Evolutionary conservation across 2,888 invertebrate species (phyloP).

Genomic region (Bursaphelenchus okinawaensis): DNA sequence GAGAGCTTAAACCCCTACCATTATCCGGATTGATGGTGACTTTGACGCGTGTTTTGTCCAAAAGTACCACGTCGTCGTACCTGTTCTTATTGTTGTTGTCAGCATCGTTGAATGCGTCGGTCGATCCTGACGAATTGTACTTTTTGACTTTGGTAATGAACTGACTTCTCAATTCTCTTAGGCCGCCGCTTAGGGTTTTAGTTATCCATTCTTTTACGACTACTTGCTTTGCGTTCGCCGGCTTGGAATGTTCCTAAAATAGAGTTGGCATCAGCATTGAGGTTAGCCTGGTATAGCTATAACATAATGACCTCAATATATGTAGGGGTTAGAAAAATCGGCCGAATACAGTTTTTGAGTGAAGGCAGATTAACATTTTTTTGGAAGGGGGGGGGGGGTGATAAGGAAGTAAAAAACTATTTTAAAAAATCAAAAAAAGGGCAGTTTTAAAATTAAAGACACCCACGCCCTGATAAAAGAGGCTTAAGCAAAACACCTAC

Average conservation of each 20-base stretch:
- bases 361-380: too few species aligned
- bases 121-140: slow-evolving; percentile 4
- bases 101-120: slow-evolving; percentile 18
- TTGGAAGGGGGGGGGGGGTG: too few species aligned
- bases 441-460: too few species aligned
- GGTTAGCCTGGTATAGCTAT: too few species aligned
- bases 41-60: slow-evolving; percentile 26
- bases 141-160: slow-evolving; percentile 8
- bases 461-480: too few species aligned
- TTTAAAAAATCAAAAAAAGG: too few species aligned
- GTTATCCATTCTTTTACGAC: background rate
- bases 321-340: too few species aligned
- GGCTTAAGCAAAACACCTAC: too few species aligned
- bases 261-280: background rate
- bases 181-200: background rate
- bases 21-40: slow-evolving; percentile 17
- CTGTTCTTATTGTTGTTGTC: slow-evolving; percentile 21
- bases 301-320: too few species aligned
- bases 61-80: slow-evolving; percentile 25
- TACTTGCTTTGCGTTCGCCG: background rate
- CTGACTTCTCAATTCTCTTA: slow-evolving; percentile 17
- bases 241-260: background rate
- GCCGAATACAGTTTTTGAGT: too few species aligned
- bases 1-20: background rate
- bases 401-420: too few species aligned